phyloP scores from a whole-genome alignment of 2,113 vertebrate species.

The Danio rerio region DNA sequence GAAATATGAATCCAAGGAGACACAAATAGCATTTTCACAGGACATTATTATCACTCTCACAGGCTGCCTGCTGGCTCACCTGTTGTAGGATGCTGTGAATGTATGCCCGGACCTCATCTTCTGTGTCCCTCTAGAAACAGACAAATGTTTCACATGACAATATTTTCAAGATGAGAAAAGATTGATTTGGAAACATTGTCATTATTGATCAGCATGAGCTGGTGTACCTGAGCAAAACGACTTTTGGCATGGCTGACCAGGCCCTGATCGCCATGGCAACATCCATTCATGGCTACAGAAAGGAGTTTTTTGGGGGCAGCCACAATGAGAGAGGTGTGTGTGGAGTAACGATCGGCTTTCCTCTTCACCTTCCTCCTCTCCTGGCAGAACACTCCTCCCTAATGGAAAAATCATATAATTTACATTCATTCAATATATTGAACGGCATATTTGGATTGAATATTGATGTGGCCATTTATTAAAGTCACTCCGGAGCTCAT shows the following conservation, averaged over 20 bases:
- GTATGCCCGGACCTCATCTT: slow-evolving; percentile 87
- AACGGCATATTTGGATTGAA: slow-evolving; percentile 27
- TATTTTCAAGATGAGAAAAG: slow-evolving; percentile 7
- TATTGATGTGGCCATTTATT: not conserved
- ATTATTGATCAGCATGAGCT: not conserved
- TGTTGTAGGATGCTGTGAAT: slow-evolving; percentile 79
- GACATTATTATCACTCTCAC: slow-evolving; percentile 81
- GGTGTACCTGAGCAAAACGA: slow-evolving; percentile 83
- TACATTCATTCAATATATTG: slow-evolving; percentile 23
- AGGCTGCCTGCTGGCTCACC: slow-evolving; percentile 47
- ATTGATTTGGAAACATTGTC: not conserved
- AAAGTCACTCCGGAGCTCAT: not conserved
- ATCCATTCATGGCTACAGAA: slow-evolving; percentile 87
- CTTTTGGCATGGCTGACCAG: slow-evolving; percentile 86
- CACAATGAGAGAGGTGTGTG: slow-evolving; percentile 92
- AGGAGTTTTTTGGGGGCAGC: slow-evolving; percentile 88
- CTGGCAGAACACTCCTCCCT: slow-evolving; percentile 76
- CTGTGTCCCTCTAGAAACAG: slow-evolving; percentile 84
- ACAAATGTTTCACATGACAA: not conserved
- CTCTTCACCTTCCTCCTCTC: slow-evolving; percentile 87
- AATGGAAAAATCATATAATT: slow-evolving; percentile 2
- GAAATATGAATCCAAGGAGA: not conserved
- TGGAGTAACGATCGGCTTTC: slow-evolving; percentile 89
- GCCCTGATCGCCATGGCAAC: slow-evolving; percentile 86
- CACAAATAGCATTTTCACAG: slow-evolving; percentile 7